phyloP scores from a whole-genome alignment of 35 echinoderm and acorn worm genomes.

The Chiridota heheva region DNA sequence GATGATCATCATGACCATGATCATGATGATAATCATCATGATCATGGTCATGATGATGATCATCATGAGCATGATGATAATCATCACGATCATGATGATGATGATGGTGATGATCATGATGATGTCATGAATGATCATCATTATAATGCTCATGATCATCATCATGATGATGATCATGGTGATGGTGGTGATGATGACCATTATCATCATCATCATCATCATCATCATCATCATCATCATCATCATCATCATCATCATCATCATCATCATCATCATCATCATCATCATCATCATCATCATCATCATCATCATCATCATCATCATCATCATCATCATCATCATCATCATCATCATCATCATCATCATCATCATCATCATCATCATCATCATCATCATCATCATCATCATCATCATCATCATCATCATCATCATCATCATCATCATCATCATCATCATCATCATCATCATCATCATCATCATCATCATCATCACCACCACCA shows the following conservation, averaged over 20 bases:
- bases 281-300: not conserved
- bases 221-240: not conserved
- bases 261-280: not conserved
- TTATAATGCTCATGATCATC: no score
- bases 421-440: constrained; percentile 10
- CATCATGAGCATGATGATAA: no score
- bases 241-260: not conserved
- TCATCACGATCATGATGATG: no score
- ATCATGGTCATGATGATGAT: no score
- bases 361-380: not conserved
- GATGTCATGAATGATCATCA: no score
- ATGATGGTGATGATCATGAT: no score
- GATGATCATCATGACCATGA: no score
- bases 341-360: not conserved
- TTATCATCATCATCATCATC: not conserved
- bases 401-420: constrained; percentile 2
- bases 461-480: constrained; percentile 1
- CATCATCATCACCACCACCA: not conserved
- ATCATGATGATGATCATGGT: no score
- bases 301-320: not conserved
- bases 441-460: constrained; percentile 6
- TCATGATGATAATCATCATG: no score
- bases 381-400: constrained; percentile 10
- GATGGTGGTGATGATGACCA: no score
- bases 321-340: not conserved